Evolutionary conservation across 1,140 invertebrate genomes (phyloP), one percentile per base, ranked within the genome.

Genomic region (Yoshiicerus persimilis): DNA sequence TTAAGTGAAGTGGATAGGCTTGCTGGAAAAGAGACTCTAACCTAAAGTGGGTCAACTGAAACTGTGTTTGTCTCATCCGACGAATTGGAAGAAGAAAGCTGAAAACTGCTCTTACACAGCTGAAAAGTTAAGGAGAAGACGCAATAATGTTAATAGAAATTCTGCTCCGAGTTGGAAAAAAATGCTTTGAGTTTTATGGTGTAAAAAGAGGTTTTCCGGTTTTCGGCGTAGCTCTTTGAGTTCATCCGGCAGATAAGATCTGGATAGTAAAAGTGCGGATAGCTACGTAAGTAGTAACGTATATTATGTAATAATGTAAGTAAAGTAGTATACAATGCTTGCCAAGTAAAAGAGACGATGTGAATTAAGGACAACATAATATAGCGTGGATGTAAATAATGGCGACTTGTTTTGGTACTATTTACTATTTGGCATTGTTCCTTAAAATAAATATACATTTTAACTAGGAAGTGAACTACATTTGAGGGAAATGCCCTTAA

Each of bases 101-200:
- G 16, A 56, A n/a, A 9, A 11, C 47, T 56, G 47, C 20, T 56
- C 47, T 56, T n/a, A 16, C 4, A 30, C 64, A 70, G 20, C 27
- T 30, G 27, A 70, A 25, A 70, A 70, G 27, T 25, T 30, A 70
- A 70, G 27, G 11, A 70, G 16, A 56, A 56, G 64, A 36, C 36
- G 75, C 34, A 80, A 80, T 80, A 80, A 80, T 80, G 75, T 80
- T 80, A 80, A 38, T 38, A 80, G 75, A 80, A 80, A 80, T 80
- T 80, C 34, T 38, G 34, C 75, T 36, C 27, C 32, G 32, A 80
- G 30, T 80, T 80, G 30, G 25, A 66, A 80, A 38, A 80, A 80
- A 36, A 80, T 32, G 70, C 6, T 16, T 6, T 16, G 34, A 32
- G 75, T 80, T 34, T 80, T 80, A 80, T 80, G 75, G 75, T 80